A percentile compares a stretch with the other conserved stretches of the same genome.
Conservation (phyloP, 1,140 invertebrate species). For the Agraylea sexmaculata region DNA sequence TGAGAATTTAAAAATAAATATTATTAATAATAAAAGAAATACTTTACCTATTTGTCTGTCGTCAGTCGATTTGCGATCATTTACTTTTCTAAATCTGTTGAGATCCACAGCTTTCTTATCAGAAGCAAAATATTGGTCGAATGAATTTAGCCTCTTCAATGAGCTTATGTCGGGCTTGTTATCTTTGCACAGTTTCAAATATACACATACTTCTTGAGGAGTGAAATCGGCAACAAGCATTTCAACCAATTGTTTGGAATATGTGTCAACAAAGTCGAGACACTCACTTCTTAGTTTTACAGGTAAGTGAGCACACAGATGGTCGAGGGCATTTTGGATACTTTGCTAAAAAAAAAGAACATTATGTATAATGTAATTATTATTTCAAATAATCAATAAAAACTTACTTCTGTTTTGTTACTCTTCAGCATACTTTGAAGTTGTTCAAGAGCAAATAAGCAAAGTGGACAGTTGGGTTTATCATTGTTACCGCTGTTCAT, state of each 20-base stretch:
- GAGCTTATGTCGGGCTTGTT: slow-evolving; percentile 23
- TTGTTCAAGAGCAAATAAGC: slow-evolving; percentile 65
- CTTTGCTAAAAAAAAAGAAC: slow-evolving; percentile 41
- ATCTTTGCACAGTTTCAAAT: slow-evolving; percentile 55
- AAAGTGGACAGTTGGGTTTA: slow-evolving; percentile 62
- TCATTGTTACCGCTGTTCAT: slow-evolving; percentile 40
- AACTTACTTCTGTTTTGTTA: slow-evolving; percentile 55
- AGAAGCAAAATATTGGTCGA: slow-evolving; percentile 28
- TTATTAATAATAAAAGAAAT: background rate
- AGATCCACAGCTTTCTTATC: slow-evolving; percentile 27
- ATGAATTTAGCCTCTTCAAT: slow-evolving; percentile 16
- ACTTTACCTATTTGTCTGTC: slow-evolving; percentile 44
- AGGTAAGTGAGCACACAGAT: slow-evolving; percentile 60
- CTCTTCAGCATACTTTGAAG: slow-evolving; percentile 53
- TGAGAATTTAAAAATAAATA: slow-evolving; percentile 5
- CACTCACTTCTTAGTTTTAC: slow-evolving; percentile 53
- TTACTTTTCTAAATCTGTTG: slow-evolving; percentile 28
- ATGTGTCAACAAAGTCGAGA: slow-evolving; percentile 60
- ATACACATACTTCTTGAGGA: slow-evolving; percentile 66
- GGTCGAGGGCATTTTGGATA: slow-evolving; percentile 57
- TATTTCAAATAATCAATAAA: slow-evolving; percentile 12
- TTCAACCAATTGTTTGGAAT: slow-evolving; percentile 62
- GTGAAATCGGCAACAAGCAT: slow-evolving; percentile 64
- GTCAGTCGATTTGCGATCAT: slow-evolving; percentile 28
- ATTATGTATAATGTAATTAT: slow-evolving; percentile 4